phyloP scores from a whole-genome alignment of 2,113 vertebrate species.

The Sinocyclocheilus anophthalmus region DNA sequence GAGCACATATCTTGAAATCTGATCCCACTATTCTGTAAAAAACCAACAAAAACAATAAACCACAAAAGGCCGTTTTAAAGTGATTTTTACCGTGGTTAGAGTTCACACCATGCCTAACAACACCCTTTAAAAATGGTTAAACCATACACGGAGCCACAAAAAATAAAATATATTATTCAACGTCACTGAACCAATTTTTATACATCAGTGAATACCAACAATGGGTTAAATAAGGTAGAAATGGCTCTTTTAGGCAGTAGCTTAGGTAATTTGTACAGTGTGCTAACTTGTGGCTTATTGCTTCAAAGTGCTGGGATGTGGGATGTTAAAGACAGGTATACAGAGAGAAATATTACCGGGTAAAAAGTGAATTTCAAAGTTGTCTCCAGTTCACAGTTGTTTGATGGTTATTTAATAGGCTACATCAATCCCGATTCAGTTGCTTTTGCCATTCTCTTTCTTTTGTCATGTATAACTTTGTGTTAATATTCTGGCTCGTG shows the following conservation, averaged over 20 bases:
- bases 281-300: not conserved
- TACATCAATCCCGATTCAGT: not conserved
- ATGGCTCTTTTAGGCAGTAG: not conserved
- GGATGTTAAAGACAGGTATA: not conserved
- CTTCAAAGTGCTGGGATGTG: not conserved
- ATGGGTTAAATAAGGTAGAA: not conserved
- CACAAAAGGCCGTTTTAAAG: not conserved
- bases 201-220: not conserved
- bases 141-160: not conserved
- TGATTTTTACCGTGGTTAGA: not conserved
- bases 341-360: not conserved
- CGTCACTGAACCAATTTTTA: not conserved
- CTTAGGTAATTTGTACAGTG: not conserved
- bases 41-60: not conserved
- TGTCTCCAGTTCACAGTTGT: not conserved
- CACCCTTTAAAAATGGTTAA: not conserved
- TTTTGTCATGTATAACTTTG: conserved; percentile 1
- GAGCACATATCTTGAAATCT: not conserved
- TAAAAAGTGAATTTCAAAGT: not conserved
- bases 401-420: not conserved
- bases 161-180: not conserved
- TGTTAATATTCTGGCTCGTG: conserved; percentile 10
- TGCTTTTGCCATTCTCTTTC: not conserved
- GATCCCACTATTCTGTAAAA: not conserved
- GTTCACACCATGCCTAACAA: not conserved